Evolutionary conservation across 2,888 invertebrate genomes (phyloP).

Genomic region (Alloplasta piceator): DNA sequence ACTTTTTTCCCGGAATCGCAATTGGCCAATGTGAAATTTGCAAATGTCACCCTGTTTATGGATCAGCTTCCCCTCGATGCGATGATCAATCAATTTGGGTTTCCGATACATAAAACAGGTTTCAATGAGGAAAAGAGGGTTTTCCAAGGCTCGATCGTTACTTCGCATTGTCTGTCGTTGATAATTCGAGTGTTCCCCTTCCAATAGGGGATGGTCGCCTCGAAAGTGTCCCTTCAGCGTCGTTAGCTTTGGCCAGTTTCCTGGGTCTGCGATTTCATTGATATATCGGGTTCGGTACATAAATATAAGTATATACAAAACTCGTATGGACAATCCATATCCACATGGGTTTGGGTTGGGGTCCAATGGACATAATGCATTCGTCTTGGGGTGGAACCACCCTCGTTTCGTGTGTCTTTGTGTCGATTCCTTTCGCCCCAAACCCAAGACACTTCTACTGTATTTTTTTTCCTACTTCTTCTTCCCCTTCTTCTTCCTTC

Average conservation of each 20-base stretch:
- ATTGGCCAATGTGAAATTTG: conserved; percentile 39
- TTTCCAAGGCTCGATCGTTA: conserved; percentile 29
- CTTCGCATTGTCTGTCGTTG: conserved; percentile 18
- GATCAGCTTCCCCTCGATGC: not conserved
- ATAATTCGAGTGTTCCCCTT: conserved; percentile 46
- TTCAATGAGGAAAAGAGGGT: conserved; percentile 27
- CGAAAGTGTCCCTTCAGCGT: conserved; percentile 20
- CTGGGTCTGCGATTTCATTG: conserved; percentile 27
- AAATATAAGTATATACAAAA: not conserved
- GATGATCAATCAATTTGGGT: conserved; percentile 31
- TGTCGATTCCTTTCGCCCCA: conserved; percentile 66
- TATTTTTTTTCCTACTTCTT: conserved; percentile 57
- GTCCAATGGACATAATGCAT: too few species aligned
- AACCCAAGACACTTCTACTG: conserved; percentile 52
- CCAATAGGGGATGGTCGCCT: conserved; percentile 19
- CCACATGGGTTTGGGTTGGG: too few species aligned
- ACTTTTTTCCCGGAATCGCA: conserved; percentile 4
- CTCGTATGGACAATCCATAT: not conserved
- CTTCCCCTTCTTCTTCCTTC: conserved; percentile 13
- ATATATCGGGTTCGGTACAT: not conserved
- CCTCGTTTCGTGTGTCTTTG: conserved; percentile 35
- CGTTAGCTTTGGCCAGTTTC: conserved; percentile 11
- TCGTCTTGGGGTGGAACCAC: too few species aligned
- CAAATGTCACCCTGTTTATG: not conserved
- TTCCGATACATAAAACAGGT: conserved; percentile 30